phyloP scores from a whole-genome alignment of 2,888 invertebrate genomes.

The Sarcophaga subvicina region DNA sequence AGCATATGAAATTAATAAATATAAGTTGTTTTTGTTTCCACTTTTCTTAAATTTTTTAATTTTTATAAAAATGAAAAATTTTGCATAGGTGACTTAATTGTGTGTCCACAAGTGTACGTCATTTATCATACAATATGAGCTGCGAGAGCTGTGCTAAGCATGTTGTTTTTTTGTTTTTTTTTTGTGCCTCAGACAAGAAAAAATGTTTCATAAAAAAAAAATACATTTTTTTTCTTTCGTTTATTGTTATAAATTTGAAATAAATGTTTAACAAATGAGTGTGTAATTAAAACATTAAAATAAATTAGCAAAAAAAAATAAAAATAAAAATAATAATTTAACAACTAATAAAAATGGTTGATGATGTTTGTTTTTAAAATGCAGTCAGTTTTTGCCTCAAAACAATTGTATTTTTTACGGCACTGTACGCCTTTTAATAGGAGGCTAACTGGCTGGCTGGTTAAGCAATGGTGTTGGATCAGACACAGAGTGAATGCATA shows the following conservation, averaged over 20 bases:
- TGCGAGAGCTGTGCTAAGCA: conserved; percentile 15
- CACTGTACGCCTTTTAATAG: too few relatives aligned
- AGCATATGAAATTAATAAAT: too few relatives aligned
- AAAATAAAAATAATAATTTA: conserved; percentile 23
- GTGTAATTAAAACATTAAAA: conserved; percentile 68
- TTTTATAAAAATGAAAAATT: too few relatives aligned
- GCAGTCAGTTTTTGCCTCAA: conserved; percentile 15
- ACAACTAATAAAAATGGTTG: conserved; percentile 49
- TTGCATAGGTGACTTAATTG: too few relatives aligned
- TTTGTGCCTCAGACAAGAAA: background rate
- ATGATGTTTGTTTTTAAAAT: background rate
- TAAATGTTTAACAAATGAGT: conserved; percentile 67
- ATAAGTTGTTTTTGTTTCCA: too few relatives aligned
- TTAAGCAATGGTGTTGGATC: too few relatives aligned
- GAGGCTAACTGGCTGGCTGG: background rate
- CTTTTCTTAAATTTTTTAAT: too few relatives aligned
- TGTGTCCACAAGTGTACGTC: too few relatives aligned
- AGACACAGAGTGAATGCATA: background rate
- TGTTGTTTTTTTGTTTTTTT: conserved; percentile 27
- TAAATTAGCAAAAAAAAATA: conserved; percentile 48
- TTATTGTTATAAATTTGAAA: conserved; percentile 38
- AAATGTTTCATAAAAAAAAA: too few relatives aligned
- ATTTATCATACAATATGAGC: conserved; percentile 53
- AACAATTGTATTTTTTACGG: background rate
- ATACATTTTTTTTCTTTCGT: background rate